Base-by-base conservation (phyloP, 1,140 invertebrate genomes). In the Sweltsa coloradensis region DNA sequence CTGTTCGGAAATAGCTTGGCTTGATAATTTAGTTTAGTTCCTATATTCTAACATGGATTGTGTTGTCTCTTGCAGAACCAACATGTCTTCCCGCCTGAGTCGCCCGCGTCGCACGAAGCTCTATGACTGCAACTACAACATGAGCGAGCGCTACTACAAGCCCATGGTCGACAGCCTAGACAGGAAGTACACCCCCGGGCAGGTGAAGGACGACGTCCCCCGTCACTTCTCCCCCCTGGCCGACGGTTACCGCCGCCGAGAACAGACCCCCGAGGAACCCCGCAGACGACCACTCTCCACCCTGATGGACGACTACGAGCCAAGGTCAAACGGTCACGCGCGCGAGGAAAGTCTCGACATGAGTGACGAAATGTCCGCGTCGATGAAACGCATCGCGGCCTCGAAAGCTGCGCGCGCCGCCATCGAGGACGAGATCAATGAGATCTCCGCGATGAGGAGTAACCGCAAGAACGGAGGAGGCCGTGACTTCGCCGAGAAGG, bases 81-180 rank as follows among this genome's bases (percentile, higher is more conserved):
- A 6, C 21, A 48, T 48, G 46, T 16, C 46, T 14, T 26, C 47
- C 40, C 65, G 68, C 55, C 57, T 70, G 19, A 68, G 72, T 53
- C 71, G 81, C 64, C 78, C 79, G 53, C 72, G 82, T 45, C 66
- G 71, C 54, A 85, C 82, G 7, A 75, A 76, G 59, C 76, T 86
- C 51, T 85, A 86, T 58, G 79, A 83, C 56, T 83, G 81, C 61
- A 86, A 85, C 58, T 85, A 85, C 63, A 76, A 83, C 64, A 81
- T 82, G 60, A 81, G 82, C 34, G 78, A 85, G 60, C 81, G 78
- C 53, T 83, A 84, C 60, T 85, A 85, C 65, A 79, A 77, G 50
- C 74, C 79, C 11, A 76, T 81, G 53, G 68, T 86, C 18, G 80
- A 85, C 60, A 70, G 78, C 45, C 62, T 86, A 53, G 81, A 86